Evolutionary conservation across 1,140 invertebrate species (phyloP).

Genomic region (Gryon sp.): DNA sequence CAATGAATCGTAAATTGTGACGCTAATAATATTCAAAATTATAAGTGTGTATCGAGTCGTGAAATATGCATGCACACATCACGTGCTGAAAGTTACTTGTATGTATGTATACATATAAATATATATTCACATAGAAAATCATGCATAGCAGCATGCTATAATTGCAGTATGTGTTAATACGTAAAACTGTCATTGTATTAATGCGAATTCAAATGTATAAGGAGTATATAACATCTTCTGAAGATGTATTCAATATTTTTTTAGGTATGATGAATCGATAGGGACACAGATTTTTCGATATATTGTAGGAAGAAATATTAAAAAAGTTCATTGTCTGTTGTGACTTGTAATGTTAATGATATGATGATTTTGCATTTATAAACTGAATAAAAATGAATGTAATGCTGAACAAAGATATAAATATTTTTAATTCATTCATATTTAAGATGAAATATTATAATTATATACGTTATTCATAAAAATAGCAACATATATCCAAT

Average conservation of each 20-base stretch:
- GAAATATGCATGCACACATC: slow-evolving; percentile 53
- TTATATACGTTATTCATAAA: too few relatives aligned
- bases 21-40: slow-evolving; percentile 43
- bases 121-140: slow-evolving; percentile 61
- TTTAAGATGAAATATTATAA: too few relatives aligned
- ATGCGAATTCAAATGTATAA: slow-evolving; percentile 39
- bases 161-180: slow-evolving; percentile 53
- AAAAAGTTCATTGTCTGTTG: slow-evolving; percentile 7
- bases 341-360: slow-evolving; percentile 5
- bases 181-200: slow-evolving; percentile 38
- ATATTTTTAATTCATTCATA: too few relatives aligned
- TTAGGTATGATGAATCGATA: slow-evolving; percentile 8
- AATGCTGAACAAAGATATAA: too few relatives aligned
- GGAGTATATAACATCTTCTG: slow-evolving; percentile 38
- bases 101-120: slow-evolving; percentile 7
- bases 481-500: too few relatives aligned
- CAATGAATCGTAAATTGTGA: slow-evolving; percentile 16
- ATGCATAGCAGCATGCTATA: slow-evolving; percentile 73
- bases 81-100: slow-evolving; percentile 49
- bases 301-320: not conserved
- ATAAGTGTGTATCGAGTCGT: slow-evolving; percentile 41
- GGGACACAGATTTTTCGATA: slow-evolving; percentile 6
- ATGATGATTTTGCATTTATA: slow-evolving; percentile 2
- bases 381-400: too few relatives aligned
- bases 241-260: slow-evolving; percentile 13